Evolutionary conservation across 2,113 vertebrate genomes (phyloP).

Genomic region (Lethenteron camtschaticum): DNA sequence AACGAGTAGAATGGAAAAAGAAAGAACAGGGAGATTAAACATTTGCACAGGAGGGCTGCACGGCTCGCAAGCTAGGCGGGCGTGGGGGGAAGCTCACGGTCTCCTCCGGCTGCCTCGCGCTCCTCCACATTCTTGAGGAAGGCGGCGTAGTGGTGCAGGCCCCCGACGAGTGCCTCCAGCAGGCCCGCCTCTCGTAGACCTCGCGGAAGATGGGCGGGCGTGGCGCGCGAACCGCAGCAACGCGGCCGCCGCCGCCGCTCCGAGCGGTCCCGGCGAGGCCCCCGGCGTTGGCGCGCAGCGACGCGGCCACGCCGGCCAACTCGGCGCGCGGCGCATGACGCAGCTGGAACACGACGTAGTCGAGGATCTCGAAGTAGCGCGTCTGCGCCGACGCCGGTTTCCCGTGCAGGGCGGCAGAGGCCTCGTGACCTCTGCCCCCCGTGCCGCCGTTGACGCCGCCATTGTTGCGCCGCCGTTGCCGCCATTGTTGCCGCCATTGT

Average conservation of each 20-base stretch:
- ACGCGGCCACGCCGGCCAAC: conserved; percentile 81
- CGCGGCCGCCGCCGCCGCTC: conserved; percentile 54
- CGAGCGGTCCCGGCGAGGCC: conserved; percentile 49
- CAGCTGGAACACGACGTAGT: conserved; percentile 81
- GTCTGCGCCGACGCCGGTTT: conserved; percentile 50
- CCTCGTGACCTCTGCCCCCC: too few relatives aligned
- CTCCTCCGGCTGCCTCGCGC: too few relatives aligned
- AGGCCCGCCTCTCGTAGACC: conserved; percentile 89
- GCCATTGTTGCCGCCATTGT: too few relatives aligned
- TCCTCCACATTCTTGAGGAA: conserved; percentile 21
- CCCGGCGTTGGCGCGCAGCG: conserved; percentile 50
- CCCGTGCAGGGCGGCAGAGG: too few relatives aligned
- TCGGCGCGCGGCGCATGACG: conserved; percentile 97
- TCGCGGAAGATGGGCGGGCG: conserved; percentile 72
- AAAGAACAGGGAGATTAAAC: too few relatives aligned
- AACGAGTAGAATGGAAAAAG: too few relatives aligned
- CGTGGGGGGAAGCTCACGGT: too few relatives aligned
- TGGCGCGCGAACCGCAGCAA: conserved; percentile 71
- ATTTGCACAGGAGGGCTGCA: too few relatives aligned
- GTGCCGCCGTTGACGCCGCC: too few relatives aligned
- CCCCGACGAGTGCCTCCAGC: conserved; percentile 84
- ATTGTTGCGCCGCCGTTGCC: too few relatives aligned
- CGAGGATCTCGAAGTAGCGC: conserved; percentile 92
- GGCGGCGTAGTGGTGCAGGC: conserved; percentile 93
- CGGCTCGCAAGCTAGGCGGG: too few relatives aligned